Conservation (phyloP, 2,888 invertebrate species). For the Carcina quercana region DNA sequence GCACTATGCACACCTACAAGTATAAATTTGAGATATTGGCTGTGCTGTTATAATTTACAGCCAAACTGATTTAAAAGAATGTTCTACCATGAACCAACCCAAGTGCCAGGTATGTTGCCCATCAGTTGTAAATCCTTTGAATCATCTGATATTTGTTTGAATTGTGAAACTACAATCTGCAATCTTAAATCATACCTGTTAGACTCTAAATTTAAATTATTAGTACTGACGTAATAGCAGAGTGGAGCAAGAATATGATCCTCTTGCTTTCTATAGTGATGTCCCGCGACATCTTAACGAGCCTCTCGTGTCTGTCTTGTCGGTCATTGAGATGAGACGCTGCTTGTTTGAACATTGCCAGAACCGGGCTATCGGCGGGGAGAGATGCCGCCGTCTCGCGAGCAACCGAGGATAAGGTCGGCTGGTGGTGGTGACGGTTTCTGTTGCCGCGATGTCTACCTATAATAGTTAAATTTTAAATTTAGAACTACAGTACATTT, state of each 20-base stretch:
- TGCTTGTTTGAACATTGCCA: slow-evolving; percentile 78
- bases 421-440: slow-evolving; percentile 32
- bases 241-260: slow-evolving; percentile 90
- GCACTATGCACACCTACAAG: too few relatives aligned
- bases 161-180: too few relatives aligned
- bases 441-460: slow-evolving; percentile 40
- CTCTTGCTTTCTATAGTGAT: slow-evolving; percentile 93
- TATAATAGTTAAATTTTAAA: slow-evolving; percentile 14
- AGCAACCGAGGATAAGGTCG: slow-evolving; percentile 42
- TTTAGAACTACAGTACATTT: neutral
- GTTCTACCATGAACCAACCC: too few relatives aligned
- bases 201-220: too few relatives aligned
- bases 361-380: slow-evolving; percentile 61
- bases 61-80: too few relatives aligned
- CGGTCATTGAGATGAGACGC: slow-evolving; percentile 80
- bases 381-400: slow-evolving; percentile 40
- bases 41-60: too few relatives aligned
- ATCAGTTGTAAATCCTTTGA: too few relatives aligned
- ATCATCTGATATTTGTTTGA: too few relatives aligned
- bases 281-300: slow-evolving; percentile 87
- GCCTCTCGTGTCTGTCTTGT: slow-evolving; percentile 88
- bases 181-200: too few relatives aligned
- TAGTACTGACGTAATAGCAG: slow-evolving; percentile 71
- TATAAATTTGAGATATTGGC: too few relatives aligned
- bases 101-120: too few relatives aligned